A percentile compares a stretch with the other conserved stretches of the same genome.
phyloP scores from a whole-genome alignment of 2,113 vertebrate genomes.

The Saimiri boliviensis region DNA sequence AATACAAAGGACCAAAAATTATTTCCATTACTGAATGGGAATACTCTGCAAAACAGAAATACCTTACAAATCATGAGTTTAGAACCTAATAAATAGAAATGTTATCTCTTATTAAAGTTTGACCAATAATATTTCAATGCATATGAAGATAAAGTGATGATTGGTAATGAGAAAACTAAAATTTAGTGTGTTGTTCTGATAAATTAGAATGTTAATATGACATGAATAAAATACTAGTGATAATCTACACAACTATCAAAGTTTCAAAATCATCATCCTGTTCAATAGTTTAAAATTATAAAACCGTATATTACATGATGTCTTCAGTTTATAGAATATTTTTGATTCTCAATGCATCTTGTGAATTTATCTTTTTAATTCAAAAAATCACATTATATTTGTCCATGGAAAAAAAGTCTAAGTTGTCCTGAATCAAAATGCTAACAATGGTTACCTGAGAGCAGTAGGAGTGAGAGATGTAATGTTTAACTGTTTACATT shows the following conservation, averaged over 20 bases:
- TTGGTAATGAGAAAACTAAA: background rate
- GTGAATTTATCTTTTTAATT: background rate
- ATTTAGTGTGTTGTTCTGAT: background rate
- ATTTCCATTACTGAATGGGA: background rate
- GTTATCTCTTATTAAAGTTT: background rate
- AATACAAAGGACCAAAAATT: background rate
- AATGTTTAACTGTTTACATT: background rate
- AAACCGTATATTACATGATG: background rate
- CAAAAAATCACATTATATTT: background rate
- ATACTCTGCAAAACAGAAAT: background rate
- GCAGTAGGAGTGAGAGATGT: background rate
- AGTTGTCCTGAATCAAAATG: background rate
- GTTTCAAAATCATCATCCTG: background rate
- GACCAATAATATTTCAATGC: background rate
- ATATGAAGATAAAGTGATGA: background rate
- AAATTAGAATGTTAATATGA: background rate
- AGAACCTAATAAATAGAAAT: background rate
- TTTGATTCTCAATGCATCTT: background rate
- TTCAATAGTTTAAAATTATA: background rate
- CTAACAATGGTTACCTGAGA: background rate
- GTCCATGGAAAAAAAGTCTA: background rate
- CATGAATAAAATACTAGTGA: background rate
- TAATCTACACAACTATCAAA: background rate
- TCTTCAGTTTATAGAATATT: background rate
- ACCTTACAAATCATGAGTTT: background rate